A percentile compares a stretch with the other conserved stretches of the same genome.
These are phyloP conservation scores for Xerus inauris DNA, from an alignment of 2,113 vertebrate species.

Conservation along the genomic window DNA sequence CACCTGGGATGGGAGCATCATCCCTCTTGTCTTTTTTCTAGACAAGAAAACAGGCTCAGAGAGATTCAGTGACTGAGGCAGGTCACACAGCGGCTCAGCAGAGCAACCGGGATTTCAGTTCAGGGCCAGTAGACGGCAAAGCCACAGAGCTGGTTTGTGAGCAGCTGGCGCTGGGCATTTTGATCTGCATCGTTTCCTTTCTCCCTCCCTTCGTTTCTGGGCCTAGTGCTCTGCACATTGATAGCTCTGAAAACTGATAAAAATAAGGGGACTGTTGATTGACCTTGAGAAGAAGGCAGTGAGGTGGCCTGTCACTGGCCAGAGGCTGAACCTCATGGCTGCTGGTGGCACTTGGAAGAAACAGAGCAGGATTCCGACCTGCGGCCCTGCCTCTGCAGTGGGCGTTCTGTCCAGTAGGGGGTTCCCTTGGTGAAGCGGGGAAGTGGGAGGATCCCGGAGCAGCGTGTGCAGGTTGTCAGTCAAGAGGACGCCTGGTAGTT, in stretches of 20 bases:
- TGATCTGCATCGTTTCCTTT: background rate
- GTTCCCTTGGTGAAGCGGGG: background rate
- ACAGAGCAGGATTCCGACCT: background rate
- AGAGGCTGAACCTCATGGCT: too few relatives aligned
- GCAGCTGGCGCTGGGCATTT: background rate
- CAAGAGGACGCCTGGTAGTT: background rate
- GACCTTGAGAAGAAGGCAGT: too few relatives aligned
- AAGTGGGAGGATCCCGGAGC: background rate
- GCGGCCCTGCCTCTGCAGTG: background rate
- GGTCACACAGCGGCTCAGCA: background rate
- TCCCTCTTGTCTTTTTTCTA: background rate
- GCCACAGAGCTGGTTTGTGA: background rate
- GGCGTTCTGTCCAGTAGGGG: background rate
- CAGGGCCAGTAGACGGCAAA: background rate
- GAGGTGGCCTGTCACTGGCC: too few relatives aligned
- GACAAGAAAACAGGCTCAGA: background rate
- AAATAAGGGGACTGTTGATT: fast-evolving
- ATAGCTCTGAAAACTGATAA: background rate
- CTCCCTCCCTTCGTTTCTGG: background rate
- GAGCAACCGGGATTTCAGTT: background rate
- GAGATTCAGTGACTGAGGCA: background rate
- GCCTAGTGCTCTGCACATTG: too few relatives aligned
- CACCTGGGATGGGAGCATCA: background rate
- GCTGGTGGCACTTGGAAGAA: too few relatives aligned
- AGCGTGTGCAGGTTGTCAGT: too few relatives aligned